Evolutionary conservation across 2,113 vertebrate genomes (phyloP), one percentile per base, ranked within the genome.

Genomic region (Prunella himalayana): DNA sequence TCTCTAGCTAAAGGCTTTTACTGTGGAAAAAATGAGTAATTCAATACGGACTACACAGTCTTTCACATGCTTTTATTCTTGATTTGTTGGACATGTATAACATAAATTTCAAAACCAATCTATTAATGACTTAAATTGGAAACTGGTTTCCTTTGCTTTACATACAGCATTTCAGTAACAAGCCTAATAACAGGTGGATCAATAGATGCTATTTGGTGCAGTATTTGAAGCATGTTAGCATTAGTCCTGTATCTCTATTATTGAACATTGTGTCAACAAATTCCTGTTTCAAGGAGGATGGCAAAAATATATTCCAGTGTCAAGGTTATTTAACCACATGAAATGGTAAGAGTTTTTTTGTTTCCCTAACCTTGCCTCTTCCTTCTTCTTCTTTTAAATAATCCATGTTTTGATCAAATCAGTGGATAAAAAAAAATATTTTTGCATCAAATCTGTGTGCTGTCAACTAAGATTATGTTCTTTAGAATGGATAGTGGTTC

Each of bases 21-120:
- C 72, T 53, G 88, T 91, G 72, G 81, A 68, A 94, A 96, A 95
- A 95, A 97, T 96, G 94, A 96, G 96, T 97, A 97, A 97, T 98
- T 97, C 94, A 65, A 82, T 89, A 95, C 30, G 0, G 92, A 78
- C 85, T 70, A 94, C 75, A 91, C 59, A 87, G 95, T 95, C 85
- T 97, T 96, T 97, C 95, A 73, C 87, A 95, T 96, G 98, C 98
- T 98, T 98, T 98, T 98, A 98, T 97, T 97, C 92, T 88, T 98
- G 98, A 98, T 98, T 98, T 98, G 97, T 98, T 97, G 93, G 97
- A 96, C 91, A 87, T 8, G 76, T 92, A 69, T 96, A 96, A 96
- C 97, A 98, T 98, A 98, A 98, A 98, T 98, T 98, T 97, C 94
- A 87, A 89, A 75, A 95, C 95, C 94, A 94, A 97, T 97, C 98